phyloP scores from a whole-genome alignment of 2,888 invertebrate genomes.

The Scaptomyza parva region DNA sequence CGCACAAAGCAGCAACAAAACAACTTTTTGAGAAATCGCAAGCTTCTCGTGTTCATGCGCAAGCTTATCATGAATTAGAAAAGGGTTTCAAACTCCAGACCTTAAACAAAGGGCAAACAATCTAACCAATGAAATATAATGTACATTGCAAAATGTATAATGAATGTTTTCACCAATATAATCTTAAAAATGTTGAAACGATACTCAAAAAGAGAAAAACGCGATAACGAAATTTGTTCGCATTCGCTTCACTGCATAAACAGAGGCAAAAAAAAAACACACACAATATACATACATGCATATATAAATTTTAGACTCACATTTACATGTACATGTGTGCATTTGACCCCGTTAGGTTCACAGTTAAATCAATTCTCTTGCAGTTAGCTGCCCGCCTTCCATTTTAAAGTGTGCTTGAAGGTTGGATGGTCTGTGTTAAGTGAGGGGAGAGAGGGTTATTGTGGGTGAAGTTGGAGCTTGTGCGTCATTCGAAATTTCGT shows the following conservation, averaged over 20 bases:
- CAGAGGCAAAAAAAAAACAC: conserved; percentile 1
- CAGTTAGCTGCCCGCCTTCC: conserved; percentile 43
- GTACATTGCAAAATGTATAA: no score
- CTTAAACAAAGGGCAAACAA: neutral
- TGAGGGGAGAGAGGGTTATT: neutral
- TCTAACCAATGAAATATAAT: neutral
- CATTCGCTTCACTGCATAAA: conserved; percentile 2
- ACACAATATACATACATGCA: neutral
- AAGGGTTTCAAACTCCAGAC: neutral
- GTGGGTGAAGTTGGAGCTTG: conserved; percentile 9
- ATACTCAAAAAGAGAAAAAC: neutral
- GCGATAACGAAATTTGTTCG: neutral
- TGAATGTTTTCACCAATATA: neutral
- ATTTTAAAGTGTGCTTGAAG: conserved; percentile 17
- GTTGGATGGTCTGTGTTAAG: neutral
- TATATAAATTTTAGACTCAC: neutral
- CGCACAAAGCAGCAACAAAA: conserved; percentile 14
- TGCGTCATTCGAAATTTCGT: conserved; percentile 56
- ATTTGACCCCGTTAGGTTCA: conserved; percentile 67
- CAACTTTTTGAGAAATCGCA: conserved; percentile 22
- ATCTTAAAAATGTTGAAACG: neutral
- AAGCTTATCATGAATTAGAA: neutral
- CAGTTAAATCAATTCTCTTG: conserved; percentile 50
- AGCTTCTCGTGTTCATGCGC: conserved; percentile 28
- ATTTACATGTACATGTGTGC: conserved; percentile 21